Conservation (phyloP, 2,888 invertebrate genomes). For the Peribatodes rhomboidaria region DNA sequence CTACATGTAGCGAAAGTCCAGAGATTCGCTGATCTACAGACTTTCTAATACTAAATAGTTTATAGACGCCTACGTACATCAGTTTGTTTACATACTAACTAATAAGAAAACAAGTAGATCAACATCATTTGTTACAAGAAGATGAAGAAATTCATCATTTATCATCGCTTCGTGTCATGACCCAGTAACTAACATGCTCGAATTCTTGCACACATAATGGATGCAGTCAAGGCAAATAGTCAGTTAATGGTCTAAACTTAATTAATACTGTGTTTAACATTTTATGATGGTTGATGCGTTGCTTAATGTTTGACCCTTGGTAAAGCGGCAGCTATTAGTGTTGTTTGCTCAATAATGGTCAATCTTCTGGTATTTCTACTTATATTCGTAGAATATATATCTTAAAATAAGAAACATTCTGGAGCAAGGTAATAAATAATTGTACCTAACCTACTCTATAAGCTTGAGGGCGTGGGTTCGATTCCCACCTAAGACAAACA, state of each 20-base stretch:
- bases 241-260: conserved; percentile 17
- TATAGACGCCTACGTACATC: conserved; percentile 5
- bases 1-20: conserved; percentile 7
- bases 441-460: too few species aligned
- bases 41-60: conserved; percentile 16
- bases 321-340: background rate
- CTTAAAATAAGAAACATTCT: too few species aligned
- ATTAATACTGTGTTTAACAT: conserved; percentile 20
- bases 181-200: conserved; percentile 9
- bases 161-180: conserved; percentile 23
- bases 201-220: conserved; percentile 28
- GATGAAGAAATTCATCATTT: conserved; percentile 33
- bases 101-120: conserved; percentile 15
- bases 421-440: too few species aligned
- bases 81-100: conserved; percentile 27
- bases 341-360: background rate
- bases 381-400: too few species aligned
- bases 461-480: too few species aligned
- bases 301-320: background rate
- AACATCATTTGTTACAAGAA: conserved; percentile 25
- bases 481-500: too few species aligned
- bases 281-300: conserved; percentile 2
- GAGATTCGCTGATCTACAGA: conserved; percentile 2
- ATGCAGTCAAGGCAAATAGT: conserved; percentile 15
- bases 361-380: background rate